phyloP scores from a whole-genome alignment of 2,113 vertebrate species.

The Channa argus region DNA sequence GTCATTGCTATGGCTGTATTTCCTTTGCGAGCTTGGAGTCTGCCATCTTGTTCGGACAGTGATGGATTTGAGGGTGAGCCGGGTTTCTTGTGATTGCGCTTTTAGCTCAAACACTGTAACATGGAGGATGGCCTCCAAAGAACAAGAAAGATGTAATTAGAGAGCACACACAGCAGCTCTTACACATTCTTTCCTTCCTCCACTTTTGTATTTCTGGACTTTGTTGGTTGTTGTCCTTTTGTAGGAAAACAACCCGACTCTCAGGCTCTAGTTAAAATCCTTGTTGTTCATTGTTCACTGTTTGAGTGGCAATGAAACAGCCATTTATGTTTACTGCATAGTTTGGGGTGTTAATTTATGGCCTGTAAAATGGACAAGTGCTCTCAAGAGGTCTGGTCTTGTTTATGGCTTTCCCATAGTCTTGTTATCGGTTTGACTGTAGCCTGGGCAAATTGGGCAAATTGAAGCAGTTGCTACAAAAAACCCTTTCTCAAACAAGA shows the following conservation, averaged over 20 bases:
- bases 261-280: background rate
- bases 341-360: conserved; percentile 56
- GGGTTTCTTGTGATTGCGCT: conserved; percentile 33
- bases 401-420: conserved; percentile 25
- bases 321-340: conserved; percentile 12
- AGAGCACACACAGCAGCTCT: conserved; percentile 31
- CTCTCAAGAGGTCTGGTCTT: conserved; percentile 3
- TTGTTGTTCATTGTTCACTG: background rate
- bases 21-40: background rate
- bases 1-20: background rate
- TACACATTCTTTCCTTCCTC: conserved; percentile 16
- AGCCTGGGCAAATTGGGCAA: conserved; percentile 19
- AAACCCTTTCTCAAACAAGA: conserved; percentile 10
- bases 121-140: conserved; percentile 18
- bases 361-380: conserved; percentile 41
- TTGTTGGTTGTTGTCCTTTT: conserved; percentile 20
- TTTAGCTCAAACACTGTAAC: conserved; percentile 3
- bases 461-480: conserved; percentile 9
- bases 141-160: conserved; percentile 46
- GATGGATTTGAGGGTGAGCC: conserved; percentile 42
- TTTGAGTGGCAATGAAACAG: conserved; percentile 13
- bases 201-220: conserved; percentile 22
- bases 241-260: conserved; percentile 18
- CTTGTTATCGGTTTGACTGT: conserved; percentile 16
- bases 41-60: conserved; percentile 41